Conservation (phyloP, 2,888 invertebrate species). For the Smittia aterrima region DNA sequence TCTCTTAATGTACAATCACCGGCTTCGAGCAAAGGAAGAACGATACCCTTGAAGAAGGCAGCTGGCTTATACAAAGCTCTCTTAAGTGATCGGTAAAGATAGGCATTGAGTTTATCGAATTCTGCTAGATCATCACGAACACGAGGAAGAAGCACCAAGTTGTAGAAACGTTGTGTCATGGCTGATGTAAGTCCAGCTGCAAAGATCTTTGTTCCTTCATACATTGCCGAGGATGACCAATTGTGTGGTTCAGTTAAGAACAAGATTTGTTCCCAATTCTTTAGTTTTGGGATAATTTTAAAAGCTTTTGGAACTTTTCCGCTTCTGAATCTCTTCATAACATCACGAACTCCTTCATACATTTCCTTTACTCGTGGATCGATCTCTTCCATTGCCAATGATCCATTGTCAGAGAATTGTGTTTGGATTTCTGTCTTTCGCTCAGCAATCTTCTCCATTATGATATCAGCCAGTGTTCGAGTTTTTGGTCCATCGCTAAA, state of each 20-base stretch:
- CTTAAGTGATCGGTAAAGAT: slow-evolving; percentile 88
- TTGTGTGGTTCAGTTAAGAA: slow-evolving; percentile 86
- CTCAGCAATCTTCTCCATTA: slow-evolving; percentile 88
- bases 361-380: slow-evolving; percentile 80
- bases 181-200: slow-evolving; percentile 94
- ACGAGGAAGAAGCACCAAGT: slow-evolving; percentile 86
- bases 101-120: slow-evolving; percentile 93
- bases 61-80: slow-evolving; percentile 96
- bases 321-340: slow-evolving; percentile 84
- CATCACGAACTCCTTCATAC: slow-evolving; percentile 88
- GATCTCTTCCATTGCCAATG: slow-evolving; percentile 74
- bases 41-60: slow-evolving; percentile 93
- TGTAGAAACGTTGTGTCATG: slow-evolving; percentile 95
- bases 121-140: slow-evolving; percentile 93
- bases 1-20: slow-evolving; percentile 94
- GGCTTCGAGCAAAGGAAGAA: slow-evolving; percentile 70
- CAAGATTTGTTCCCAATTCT: slow-evolving; percentile 92
- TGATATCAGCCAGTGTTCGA: slow-evolving; percentile 82
- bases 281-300: slow-evolving; percentile 88
- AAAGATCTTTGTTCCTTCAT: slow-evolving; percentile 81
- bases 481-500: slow-evolving; percentile 53
- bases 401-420: slow-evolving; percentile 76
- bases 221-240: slow-evolving; percentile 89
- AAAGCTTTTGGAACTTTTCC: slow-evolving; percentile 98
- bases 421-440: slow-evolving; percentile 87